Percentiles rank a stretch among this genome's conserved stretches.
Evolutionary conservation across 1,140 invertebrate species (phyloP).

Genomic region (Orussus abietinus): DNA sequence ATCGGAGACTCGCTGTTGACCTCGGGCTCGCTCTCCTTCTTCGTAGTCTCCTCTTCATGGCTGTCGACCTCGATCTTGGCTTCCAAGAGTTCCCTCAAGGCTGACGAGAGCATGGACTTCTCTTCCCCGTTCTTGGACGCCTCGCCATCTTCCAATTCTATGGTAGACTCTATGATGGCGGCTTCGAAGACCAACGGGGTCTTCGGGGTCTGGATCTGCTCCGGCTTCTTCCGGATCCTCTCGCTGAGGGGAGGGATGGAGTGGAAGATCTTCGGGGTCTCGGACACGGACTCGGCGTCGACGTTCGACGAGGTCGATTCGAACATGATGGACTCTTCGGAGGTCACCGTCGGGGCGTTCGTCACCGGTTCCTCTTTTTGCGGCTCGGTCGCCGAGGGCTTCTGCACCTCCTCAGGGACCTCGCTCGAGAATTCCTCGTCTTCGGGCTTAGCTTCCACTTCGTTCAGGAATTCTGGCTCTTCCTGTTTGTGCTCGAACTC

Average conservation of each 20-base stretch:
- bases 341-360: conserved; percentile 12
- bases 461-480: background rate
- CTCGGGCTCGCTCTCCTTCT: conserved; percentile 8
- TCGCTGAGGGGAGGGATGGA: conserved; percentile 48
- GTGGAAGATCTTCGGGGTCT: conserved; percentile 34
- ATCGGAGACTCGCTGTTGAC: background rate
- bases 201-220: conserved; percentile 22
- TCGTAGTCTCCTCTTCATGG: conserved; percentile 20
- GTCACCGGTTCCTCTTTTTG: conserved; percentile 17
- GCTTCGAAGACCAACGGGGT: conserved; percentile 43
- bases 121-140: conserved; percentile 26
- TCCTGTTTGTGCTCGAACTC: no score
- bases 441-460: background rate
- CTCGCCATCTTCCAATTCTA: conserved; percentile 31
- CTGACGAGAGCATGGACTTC: conserved; percentile 41
- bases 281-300: conserved; percentile 22
- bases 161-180: conserved; percentile 46
- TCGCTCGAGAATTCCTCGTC: no score
- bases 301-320: conserved; percentile 31
- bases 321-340: conserved; percentile 36
- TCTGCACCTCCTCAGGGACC: conserved; percentile 12
- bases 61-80: conserved; percentile 35
- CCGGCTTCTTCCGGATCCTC: conserved; percentile 45
- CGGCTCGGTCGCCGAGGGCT: background rate
- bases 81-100: conserved; percentile 38